A percentile compares a stretch with the other conserved stretches of the same genome.
These are phyloP conservation scores for Hoplostethus mediterraneus DNA, from an alignment of 2,797 vertebrate species.

Conservation along the genomic window DNA sequence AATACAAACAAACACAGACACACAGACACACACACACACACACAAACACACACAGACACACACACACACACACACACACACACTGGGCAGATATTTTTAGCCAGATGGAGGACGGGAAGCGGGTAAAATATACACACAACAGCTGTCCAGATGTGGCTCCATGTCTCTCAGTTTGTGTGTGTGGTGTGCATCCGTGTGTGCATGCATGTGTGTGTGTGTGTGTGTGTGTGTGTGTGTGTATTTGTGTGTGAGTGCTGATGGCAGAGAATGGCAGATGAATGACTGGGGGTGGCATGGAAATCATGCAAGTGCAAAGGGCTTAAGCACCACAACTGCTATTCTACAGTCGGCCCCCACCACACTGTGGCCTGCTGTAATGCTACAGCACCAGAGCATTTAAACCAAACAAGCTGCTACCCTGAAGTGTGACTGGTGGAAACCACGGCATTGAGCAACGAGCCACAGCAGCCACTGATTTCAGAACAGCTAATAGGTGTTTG, in stretches of 20 bases:
- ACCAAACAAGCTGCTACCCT: not conserved
- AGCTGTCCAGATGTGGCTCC: constrained; percentile 54
- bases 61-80: constrained; percentile 14
- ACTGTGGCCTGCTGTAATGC: not conserved
- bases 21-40: not conserved
- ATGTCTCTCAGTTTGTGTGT: constrained; percentile 11
- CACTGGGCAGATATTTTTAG: constrained; percentile 30
- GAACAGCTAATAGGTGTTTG: no score
- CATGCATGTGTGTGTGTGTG: not conserved
- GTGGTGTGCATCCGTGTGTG: constrained; percentile 22
- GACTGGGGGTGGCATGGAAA: not conserved
- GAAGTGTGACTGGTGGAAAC: not conserved
- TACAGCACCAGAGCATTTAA: not conserved
- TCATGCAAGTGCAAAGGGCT: not conserved
- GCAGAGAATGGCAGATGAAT: constrained; percentile 13
- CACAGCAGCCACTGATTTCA: not conserved
- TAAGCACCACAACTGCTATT: not conserved
- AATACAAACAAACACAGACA: constrained; percentile 26
- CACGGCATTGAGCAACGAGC: not conserved
- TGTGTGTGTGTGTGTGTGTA: constrained; percentile 5
- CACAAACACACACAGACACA: constrained; percentile 1
- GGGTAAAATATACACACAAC: constrained; percentile 24
- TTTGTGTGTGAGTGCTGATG: not conserved
- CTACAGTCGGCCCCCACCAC: not conserved
- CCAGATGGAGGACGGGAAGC: constrained; percentile 8